Base-by-base conservation (phyloP, 2,797 vertebrate genomes). In the Tachyglossus aculeatus region DNA sequence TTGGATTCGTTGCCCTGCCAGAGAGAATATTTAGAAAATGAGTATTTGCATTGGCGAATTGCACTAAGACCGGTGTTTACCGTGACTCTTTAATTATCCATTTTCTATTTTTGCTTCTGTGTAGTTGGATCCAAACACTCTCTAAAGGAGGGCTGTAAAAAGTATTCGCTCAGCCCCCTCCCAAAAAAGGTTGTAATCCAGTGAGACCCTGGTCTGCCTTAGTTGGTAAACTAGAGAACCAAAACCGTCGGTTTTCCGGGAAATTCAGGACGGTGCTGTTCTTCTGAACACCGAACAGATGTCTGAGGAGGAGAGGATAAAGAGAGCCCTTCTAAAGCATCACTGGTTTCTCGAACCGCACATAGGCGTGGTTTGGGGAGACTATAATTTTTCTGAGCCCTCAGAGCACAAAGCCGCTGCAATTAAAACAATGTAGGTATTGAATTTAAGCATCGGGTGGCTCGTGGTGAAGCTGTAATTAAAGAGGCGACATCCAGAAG, bases 281-380 rank as follows among this genome's bases (percentile, higher is more conserved):
- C 69, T 41, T 58, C 54, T 34, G 15, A 55, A 71, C 53, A 43
- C 55, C 13, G 31, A 62, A 38, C 77, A 79, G 75, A 79, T 55
- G 53, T 61, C 43, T 39, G n/a, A 43, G 18, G 41, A 24, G 16
- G 52, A 64, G 31, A 47, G 64, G 16, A 47, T 59, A 63, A 41
- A 16, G 50, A 41, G 44, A 37, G 31, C 32, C 25, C n/a, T 68
- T 41, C 39, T 31, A 55, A 40, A 44, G 48, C 50, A n/a, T 36
- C 41, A 32, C 12, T 64, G 38, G 1, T 16, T 67, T 65, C 39
- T 73, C 41, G 71, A 39, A 36, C 75, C 75, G 79, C 74, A 84
- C 67, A 70, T 65, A 84, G 73, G 73, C 55, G 58, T 80, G 73
- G 78, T 66, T 67, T 60, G 38, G 53, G 54, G 60, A 81, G 25